Base-by-base conservation (phyloP, 2,797 vertebrate genomes). In the Tenualosa thibaudeaui region DNA sequence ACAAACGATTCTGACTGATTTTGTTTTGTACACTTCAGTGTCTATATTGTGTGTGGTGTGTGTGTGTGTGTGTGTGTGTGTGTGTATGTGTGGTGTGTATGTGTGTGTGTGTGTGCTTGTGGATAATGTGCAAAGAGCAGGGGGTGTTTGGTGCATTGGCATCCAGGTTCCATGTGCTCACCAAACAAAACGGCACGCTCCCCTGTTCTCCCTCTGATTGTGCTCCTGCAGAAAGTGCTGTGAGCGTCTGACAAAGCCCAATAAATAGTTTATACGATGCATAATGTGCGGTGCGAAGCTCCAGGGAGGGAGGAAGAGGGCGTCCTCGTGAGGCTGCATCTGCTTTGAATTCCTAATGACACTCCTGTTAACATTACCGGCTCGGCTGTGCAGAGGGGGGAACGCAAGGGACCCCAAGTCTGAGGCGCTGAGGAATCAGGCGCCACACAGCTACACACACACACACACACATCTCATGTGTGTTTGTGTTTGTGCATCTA, bases 181-280 rank as follows among this genome's bases (percentile, higher is more conserved):
- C 84, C 71, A 78, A 91, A 90, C 87, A 78, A 83, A 87, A 87
- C 8, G 43, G 81, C 71, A 0, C 40, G 17, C 88, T 90, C 87
- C 82, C 89, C 88, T 88, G 75, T 92, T 93, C 90, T 91, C 86
- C 91, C 92, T 89, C 90, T 91, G 91, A 93, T 92, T 93, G 89
- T 92, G 24, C 92, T 91, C 81, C 83, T 86, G 91, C 86, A 56
- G 92, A 89, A 94, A 91, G 94, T 84, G 92, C 94, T 92, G 92
- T 53, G 87, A 86, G 91, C 85, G 86, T 92, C 92, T 95, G 93
- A 95, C 94, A 95, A 95, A 95, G 94, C 92, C 92, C 94, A 95
- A 95, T 95, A 95, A 96, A 96, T 95, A 96, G 94, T 95, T 96
- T 94, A 96, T 95, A 95, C 90, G 90, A 94, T 93, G 95, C 94